phyloP scores from a whole-genome alignment of 2,113 vertebrate genomes.

The Illadopsis cleaveri region DNA sequence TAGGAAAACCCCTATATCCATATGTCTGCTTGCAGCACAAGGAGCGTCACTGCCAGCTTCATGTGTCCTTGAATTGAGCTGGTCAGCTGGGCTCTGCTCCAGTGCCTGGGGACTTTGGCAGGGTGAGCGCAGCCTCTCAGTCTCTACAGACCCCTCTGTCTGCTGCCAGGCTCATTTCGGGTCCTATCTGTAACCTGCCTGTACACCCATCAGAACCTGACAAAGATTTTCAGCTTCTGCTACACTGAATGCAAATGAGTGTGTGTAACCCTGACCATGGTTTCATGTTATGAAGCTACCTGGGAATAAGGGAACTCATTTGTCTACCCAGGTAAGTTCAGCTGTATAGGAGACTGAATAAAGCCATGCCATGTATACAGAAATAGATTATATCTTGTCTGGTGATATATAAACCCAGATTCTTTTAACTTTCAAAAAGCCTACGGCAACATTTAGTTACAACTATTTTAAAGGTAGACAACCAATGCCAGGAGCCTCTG shows the following conservation, averaged over 20 bases:
- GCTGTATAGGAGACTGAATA: background rate
- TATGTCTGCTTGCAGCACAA: background rate
- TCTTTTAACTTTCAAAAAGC: background rate
- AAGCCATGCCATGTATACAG: background rate
- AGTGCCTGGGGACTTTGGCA: background rate
- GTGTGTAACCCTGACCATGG: background rate
- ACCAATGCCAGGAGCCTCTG: background rate
- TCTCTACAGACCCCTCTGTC: background rate
- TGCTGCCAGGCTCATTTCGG: background rate
- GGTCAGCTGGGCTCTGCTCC: background rate
- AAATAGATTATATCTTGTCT: background rate
- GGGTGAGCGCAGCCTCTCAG: background rate
- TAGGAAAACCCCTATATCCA: background rate
- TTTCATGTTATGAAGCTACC: background rate
- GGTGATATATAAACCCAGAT: background rate
- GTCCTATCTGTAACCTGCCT: background rate
- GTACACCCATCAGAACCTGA: background rate
- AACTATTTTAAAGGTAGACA: background rate
- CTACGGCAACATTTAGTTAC: background rate
- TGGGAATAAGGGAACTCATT: background rate
- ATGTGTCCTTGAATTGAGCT: background rate
- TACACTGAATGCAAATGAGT: background rate
- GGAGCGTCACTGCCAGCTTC: background rate
- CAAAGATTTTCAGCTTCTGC: background rate
- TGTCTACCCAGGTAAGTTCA: background rate